Base-by-base conservation (phyloP, 2,888 invertebrate genomes). In the Parascotia fuliginaria region DNA sequence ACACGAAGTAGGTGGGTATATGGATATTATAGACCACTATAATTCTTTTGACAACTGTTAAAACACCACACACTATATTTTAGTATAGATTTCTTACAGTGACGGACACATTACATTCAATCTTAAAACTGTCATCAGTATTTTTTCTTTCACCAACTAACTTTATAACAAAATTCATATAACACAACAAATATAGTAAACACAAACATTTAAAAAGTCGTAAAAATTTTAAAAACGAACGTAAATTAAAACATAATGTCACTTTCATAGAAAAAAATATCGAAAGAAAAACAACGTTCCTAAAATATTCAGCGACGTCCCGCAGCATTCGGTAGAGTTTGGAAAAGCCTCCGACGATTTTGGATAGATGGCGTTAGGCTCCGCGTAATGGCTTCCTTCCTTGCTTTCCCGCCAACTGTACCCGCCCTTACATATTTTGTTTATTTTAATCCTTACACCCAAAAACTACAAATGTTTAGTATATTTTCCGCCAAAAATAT, bases 291-390 rank as follows among this genome's bases (percentile, higher is more conserved):
- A 55, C 60, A 54, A 47, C 34, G 45, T 54, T 40, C 45, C 49
- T 51, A 60, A 73, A 73, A 70, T 72, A 74, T 55, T 68, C 55
- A 42, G 57, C 76, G 59, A 79, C 87, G 85, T 91, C 90, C 91
- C 89, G 89, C 45, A 91, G 85, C 90, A 89, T 88, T 87, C 83
- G 82, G 76, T 83, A 49, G 59, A 73, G 75, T 79, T 78, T 70
- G 83, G 78, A 87, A 89, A 87, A 91, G 86, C 90, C 91, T 91
- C 90, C 85, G 80, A 84, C 86, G 87, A 83, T 86, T 85, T 87
- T 60, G 83, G 87, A 89, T 90, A 91, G 91, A 91, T 91, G 91
- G 91, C 91, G 91, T 86, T 91, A 86, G 82, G 81, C 77, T 81
- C 67, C 79, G 72, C 76, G 65, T 86, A 87, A 88, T 85, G 73